A percentile compares a stretch with the other conserved stretches of the same genome.
These are phyloP conservation scores for Bradysia coprophila DNA, from an alignment of 1,140 invertebrate genomes.

Conservation along the genomic window DNA sequence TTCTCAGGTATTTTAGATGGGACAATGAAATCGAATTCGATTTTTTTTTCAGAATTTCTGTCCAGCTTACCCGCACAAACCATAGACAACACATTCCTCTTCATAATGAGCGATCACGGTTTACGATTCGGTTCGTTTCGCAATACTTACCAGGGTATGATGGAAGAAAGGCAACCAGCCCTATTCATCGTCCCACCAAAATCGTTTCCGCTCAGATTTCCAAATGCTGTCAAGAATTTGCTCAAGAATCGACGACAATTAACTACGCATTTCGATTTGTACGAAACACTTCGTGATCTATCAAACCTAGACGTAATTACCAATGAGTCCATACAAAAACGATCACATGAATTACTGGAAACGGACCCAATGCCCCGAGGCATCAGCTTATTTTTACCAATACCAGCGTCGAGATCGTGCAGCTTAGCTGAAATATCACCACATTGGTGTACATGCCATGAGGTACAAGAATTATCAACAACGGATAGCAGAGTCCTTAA, in stretches of 20 bases:
- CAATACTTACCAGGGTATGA: slow-evolving; percentile 54
- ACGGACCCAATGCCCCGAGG: slow-evolving; percentile 27
- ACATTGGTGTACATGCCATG: slow-evolving; percentile 72
- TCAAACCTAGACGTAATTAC: slow-evolving; percentile 25
- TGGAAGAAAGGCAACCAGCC: slow-evolving; percentile 75
- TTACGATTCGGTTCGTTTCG: slow-evolving; percentile 59
- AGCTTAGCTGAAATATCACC: slow-evolving; percentile 48
- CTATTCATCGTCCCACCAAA: slow-evolving; percentile 56
- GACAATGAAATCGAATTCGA: neutral
- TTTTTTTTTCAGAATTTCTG: neutral
- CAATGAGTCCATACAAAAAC: slow-evolving; percentile 11
- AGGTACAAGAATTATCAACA: slow-evolving; percentile 28
- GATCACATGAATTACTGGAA: slow-evolving; percentile 11
- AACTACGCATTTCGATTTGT: slow-evolving; percentile 66
- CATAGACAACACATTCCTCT: slow-evolving; percentile 45
- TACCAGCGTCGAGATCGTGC: slow-evolving; percentile 57
- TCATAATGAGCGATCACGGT: slow-evolving; percentile 85
- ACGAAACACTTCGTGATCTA: slow-evolving; percentile 43
- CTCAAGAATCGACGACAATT: slow-evolving; percentile 47
- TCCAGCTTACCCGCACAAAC: neutral
- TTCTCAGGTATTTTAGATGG: too few relatives aligned
- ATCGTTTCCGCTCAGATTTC: slow-evolving; percentile 45
- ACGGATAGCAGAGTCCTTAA: slow-evolving; percentile 27
- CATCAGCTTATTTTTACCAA: slow-evolving; percentile 54
- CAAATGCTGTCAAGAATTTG: slow-evolving; percentile 43